These are phyloP conservation scores for Oppia nitens DNA, from an alignment of 1,140 invertebrate genomes.

Conservation along the genomic window DNA sequence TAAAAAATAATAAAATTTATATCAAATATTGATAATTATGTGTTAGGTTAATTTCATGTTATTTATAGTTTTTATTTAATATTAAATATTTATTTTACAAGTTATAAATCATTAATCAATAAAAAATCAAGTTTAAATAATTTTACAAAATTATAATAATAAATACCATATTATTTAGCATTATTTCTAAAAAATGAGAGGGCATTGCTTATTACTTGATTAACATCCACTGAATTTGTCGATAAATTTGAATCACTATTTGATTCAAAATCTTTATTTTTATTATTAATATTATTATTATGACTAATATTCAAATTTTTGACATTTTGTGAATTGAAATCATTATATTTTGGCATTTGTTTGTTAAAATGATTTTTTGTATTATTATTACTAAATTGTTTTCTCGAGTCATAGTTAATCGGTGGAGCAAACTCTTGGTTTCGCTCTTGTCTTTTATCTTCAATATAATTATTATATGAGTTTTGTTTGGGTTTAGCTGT, in stretches of 20 bases:
- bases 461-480: conserved; percentile 24
- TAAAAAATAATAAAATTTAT: too few relatives aligned
- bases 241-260: neutral
- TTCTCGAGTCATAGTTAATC: conserved; percentile 14
- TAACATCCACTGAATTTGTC: neutral
- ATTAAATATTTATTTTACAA: too few relatives aligned
- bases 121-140: neutral
- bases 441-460: conserved; percentile 24
- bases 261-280: too few relatives aligned
- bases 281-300: neutral
- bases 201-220: neutral
- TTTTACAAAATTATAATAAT: neutral
- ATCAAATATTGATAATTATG: too few relatives aligned
- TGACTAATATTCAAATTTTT: neutral
- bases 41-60: too few relatives aligned
- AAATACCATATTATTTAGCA: neutral
- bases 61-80: too few relatives aligned
- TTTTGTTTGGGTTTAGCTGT: neutral
- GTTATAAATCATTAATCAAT: too few relatives aligned
- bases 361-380: neutral
- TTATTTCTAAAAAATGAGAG: neutral
- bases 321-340: neutral
- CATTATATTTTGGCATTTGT: neutral
- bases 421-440: conserved; percentile 27
- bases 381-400: neutral